These are phyloP conservation scores for Allolobophora icterica DNA, from an alignment of 2,888 invertebrate genomes.

Conservation along the genomic window DNA sequence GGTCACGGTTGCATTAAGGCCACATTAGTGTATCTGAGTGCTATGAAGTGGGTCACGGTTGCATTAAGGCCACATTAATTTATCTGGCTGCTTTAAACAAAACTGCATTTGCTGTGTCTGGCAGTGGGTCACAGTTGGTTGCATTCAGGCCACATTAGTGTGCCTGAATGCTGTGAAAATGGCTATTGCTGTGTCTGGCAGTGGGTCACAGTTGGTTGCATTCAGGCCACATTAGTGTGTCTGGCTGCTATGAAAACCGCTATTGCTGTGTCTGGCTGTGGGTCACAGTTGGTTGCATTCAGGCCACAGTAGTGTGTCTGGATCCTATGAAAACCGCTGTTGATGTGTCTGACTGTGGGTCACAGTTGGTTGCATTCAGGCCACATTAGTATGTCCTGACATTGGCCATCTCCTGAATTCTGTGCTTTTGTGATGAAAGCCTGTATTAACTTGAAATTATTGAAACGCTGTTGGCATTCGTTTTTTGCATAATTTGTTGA, in stretches of 20 bases:
- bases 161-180: no score
- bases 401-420: background rate
- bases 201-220: no score
- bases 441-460: slow-evolving; percentile 1
- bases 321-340: no score
- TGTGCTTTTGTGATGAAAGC: background rate
- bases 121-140: background rate
- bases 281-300: background rate
- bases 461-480: background rate
- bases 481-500: background rate
- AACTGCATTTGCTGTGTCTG: background rate
- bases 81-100: no score
- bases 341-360: background rate
- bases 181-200: no score
- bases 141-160: background rate
- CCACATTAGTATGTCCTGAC: background rate
- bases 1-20: background rate
- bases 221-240: background rate
- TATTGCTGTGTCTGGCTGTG: background rate
- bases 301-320: background rate
- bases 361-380: background rate
- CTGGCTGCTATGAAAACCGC: background rate
- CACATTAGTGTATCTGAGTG: background rate
- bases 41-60: no score
- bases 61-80: background rate